These are phyloP conservation scores for Wiebesia pumilae DNA, from an alignment of 1,140 invertebrate species.

Conservation along the genomic window DNA sequence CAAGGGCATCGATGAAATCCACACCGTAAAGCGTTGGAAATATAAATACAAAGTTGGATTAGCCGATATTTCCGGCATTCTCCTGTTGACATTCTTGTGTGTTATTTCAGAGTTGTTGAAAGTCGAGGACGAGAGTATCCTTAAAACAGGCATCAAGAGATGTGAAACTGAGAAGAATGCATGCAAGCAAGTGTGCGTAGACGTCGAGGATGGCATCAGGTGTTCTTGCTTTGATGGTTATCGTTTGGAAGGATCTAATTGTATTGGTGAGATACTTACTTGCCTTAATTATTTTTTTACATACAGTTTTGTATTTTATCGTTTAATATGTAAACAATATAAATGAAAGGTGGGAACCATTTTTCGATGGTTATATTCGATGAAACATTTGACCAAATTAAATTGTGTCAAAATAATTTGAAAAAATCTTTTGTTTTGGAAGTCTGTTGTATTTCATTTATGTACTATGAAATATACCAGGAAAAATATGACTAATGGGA, in stretches of 20 bases:
- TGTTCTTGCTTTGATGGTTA: slow-evolving; percentile 74
- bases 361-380: too few relatives aligned
- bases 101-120: slow-evolving; percentile 27
- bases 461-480: too few relatives aligned
- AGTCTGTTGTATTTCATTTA: too few relatives aligned
- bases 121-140: slow-evolving; percentile 12
- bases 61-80: neutral
- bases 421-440: too few relatives aligned
- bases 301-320: neutral
- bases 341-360: neutral
- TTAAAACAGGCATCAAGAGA: slow-evolving; percentile 54
- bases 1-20: neutral
- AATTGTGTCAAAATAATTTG: too few relatives aligned
- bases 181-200: slow-evolving; percentile 74
- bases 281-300: neutral
- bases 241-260: slow-evolving; percentile 71
- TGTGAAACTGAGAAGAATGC: slow-evolving; percentile 68
- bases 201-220: slow-evolving; percentile 66
- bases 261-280: slow-evolving; percentile 63
- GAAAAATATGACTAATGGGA: too few relatives aligned
- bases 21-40: neutral
- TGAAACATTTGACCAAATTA: too few relatives aligned
- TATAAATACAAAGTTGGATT: slow-evolving; percentile 6
- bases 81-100: neutral
- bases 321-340: neutral